phyloP scores from a whole-genome alignment of 1,140 invertebrate genomes.

The Zaprionus ghesquierei region DNA sequence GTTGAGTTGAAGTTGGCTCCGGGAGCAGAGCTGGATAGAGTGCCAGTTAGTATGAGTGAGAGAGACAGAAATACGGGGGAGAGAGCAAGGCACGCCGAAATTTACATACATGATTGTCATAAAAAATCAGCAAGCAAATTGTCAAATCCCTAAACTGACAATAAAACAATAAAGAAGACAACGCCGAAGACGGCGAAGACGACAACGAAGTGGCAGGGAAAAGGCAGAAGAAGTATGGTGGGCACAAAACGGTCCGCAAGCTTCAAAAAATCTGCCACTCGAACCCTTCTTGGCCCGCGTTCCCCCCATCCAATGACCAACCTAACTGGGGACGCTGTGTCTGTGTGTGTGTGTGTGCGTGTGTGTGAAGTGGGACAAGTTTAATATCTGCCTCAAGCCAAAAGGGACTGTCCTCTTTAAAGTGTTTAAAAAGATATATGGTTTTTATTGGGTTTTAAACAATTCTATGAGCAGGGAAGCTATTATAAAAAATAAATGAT shows the following conservation, averaged over 20 bases:
- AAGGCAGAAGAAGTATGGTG: conserved; percentile 2
- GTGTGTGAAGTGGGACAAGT: background rate
- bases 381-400: background rate
- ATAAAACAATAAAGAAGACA: conserved; percentile 80
- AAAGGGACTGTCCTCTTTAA: background rate
- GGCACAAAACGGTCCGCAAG: conserved; percentile 17
- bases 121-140: conserved; percentile 81
- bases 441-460: background rate
- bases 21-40: background rate
- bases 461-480: background rate
- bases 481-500: background rate
- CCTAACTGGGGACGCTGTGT: background rate
- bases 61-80: background rate
- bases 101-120: conserved; percentile 80
- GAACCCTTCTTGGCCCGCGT: background rate
- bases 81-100: conserved; percentile 42
- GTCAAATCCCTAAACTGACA: conserved; percentile 80
- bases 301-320: background rate
- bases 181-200: conserved; percentile 37
- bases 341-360: conserved; percentile 13
- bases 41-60: background rate
- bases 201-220: conserved; percentile 17
- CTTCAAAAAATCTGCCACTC: conserved; percentile 23
- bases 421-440: background rate
- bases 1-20: conserved; percentile 25